phyloP scores from a whole-genome alignment of 2,113 vertebrate species.

The Corythornis cristatus region DNA sequence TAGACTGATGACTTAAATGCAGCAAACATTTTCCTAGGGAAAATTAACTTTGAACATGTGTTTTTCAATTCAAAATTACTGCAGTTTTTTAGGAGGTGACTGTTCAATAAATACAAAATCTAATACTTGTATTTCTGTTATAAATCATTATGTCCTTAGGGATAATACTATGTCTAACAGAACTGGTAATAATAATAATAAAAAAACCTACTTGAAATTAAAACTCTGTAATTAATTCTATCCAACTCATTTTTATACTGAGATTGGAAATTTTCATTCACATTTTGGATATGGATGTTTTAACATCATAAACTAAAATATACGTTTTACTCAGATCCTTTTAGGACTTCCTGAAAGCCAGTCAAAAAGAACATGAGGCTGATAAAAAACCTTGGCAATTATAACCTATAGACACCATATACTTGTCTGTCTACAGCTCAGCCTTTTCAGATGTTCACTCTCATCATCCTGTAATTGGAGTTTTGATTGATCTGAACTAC shows the following conservation, averaged over 20 bases:
- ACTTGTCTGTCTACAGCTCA: neutral
- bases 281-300: neutral
- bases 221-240: neutral
- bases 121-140: neutral
- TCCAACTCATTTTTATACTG: neutral
- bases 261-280: neutral
- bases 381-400: neutral
- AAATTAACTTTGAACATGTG: neutral
- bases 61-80: neutral
- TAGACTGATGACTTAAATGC: neutral
- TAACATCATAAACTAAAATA: neutral
- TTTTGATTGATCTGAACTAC: neutral
- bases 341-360: neutral
- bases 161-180: neutral
- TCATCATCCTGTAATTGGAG: neutral
- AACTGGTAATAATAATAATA: neutral
- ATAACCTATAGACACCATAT: neutral
- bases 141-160: neutral
- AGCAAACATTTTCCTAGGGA: neutral
- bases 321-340: neutral
- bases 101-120: neutral
- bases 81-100: neutral
- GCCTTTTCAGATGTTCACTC: neutral
- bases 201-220: neutral
- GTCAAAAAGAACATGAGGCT: neutral